Evolutionary conservation across 2,113 vertebrate species (phyloP).

Genomic region (Cephalopholis sonnerati): DNA sequence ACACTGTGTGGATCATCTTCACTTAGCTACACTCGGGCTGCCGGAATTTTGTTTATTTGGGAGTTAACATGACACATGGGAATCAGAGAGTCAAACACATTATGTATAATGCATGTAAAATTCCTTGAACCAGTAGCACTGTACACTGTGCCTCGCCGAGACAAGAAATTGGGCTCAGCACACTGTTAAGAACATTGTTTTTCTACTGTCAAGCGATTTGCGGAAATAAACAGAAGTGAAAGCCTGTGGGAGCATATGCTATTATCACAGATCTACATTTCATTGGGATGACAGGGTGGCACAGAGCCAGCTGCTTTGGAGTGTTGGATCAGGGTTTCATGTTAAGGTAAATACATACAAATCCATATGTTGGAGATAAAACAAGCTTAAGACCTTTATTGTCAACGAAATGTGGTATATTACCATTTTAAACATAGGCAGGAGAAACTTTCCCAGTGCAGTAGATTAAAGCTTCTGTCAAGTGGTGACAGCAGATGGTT

Average conservation of each 20-base stretch:
- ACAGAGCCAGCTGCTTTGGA: slow-evolving; percentile 66
- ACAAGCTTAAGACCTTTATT: slow-evolving; percentile 47
- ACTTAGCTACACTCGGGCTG: slow-evolving; percentile 20
- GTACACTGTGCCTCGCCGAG: slow-evolving; percentile 15
- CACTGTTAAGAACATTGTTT: slow-evolving; percentile 61
- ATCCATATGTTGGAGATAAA: slow-evolving; percentile 64
- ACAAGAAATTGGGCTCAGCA: slow-evolving; percentile 37
- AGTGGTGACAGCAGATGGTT: slow-evolving; percentile 42
- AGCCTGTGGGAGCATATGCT: slow-evolving; percentile 67
- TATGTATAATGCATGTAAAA: slow-evolving; percentile 60
- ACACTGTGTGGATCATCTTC: slow-evolving; percentile 24
- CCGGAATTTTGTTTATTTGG: slow-evolving; percentile 44
- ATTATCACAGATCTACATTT: slow-evolving; percentile 76
- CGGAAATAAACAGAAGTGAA: slow-evolving; percentile 64
- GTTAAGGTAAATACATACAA: slow-evolving; percentile 59
- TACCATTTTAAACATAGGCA: slow-evolving; percentile 5
- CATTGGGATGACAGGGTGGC: slow-evolving; percentile 68
- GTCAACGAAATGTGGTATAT: slow-evolving; percentile 42
- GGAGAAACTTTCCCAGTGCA: slow-evolving; percentile 15
- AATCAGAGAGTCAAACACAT: slow-evolving; percentile 42
- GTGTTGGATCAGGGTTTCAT: slow-evolving; percentile 51
- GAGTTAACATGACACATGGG: slow-evolving; percentile 56
- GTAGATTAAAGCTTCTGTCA: slow-evolving; percentile 26
- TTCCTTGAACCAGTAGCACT: slow-evolving; percentile 38
- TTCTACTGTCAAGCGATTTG: slow-evolving; percentile 68